Conservation (phyloP, 2,113 vertebrate genomes). For the Tetrax tetrax region DNA sequence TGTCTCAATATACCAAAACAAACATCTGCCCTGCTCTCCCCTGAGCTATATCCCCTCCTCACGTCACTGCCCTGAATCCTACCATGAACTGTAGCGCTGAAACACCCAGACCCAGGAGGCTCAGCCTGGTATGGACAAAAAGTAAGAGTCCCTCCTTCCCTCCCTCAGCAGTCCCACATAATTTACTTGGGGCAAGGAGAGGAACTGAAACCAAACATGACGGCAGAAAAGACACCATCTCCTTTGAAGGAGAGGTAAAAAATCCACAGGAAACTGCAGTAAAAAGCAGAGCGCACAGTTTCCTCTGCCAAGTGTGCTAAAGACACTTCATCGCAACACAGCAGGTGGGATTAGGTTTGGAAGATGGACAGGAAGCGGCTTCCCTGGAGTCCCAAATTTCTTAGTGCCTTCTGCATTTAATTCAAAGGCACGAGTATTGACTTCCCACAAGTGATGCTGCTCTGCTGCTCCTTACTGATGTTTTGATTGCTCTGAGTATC, state of each 20-base stretch:
- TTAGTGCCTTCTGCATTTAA: not conserved
- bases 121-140: too few relatives aligned
- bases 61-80: not conserved
- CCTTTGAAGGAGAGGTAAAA: rapidly evolving
- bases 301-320: not conserved
- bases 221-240: too few relatives aligned
- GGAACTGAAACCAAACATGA: not conserved
- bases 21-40: not conserved
- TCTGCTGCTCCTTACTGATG: not conserved
- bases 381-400: not conserved
- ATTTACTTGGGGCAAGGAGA: too few relatives aligned
- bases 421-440: not conserved
- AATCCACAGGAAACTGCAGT: rapidly evolving
- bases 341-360: not conserved
- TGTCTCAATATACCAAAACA: not conserved
- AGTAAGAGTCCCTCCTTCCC: too few relatives aligned
- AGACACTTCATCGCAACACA: rapidly evolving
- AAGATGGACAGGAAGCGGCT: not conserved
- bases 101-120: too few relatives aligned
- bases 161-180: too few relatives aligned
- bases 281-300: rapidly evolving
- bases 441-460: not conserved
- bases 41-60: not conserved
- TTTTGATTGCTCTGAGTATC: not conserved
- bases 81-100: not conserved